These are phyloP conservation scores for Litoditis marina DNA, from an alignment of 2,888 invertebrate genomes.

Conservation along the genomic window DNA sequence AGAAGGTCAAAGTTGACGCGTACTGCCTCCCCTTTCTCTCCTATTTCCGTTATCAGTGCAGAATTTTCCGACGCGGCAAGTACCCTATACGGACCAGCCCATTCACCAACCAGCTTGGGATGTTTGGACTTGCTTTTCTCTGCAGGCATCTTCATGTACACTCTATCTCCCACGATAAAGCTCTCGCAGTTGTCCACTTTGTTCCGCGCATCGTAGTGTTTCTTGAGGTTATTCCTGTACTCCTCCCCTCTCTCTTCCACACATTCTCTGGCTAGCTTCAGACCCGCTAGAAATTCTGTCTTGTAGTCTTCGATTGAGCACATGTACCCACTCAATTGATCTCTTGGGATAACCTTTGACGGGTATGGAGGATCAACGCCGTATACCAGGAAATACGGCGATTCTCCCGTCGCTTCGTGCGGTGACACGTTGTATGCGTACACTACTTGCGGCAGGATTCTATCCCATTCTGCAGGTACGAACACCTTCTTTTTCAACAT, in stretches of 20 bases:
- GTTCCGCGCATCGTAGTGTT: slow-evolving; percentile 14
- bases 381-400: slow-evolving; percentile 11
- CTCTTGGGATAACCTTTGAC: no score
- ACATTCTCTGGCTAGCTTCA: slow-evolving; percentile 6
- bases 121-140: neutral
- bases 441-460: slow-evolving; percentile 17
- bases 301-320: slow-evolving; percentile 19
- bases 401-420: slow-evolving; percentile 12
- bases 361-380: slow-evolving; percentile 1
- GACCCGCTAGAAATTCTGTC: neutral
- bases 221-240: slow-evolving; percentile 7
- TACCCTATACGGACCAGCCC: slow-evolving; percentile 11
- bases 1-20: no score
- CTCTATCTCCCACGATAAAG: slow-evolving; percentile 5
- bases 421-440: slow-evolving; percentile 16
- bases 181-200: neutral
- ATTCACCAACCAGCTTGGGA: no score
- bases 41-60: no score
- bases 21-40: no score
- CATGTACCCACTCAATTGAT: no score
- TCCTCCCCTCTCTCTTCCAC: no score
- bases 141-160: slow-evolving; percentile 3
- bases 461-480: slow-evolving; percentile 8
- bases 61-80: neutral
- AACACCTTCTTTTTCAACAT: slow-evolving; percentile 7